Percentiles rank a stretch among this genome's conserved stretches.
Conservation (phyloP, 2,113 vertebrate genomes). For the Chlamydotis undulata region DNA sequence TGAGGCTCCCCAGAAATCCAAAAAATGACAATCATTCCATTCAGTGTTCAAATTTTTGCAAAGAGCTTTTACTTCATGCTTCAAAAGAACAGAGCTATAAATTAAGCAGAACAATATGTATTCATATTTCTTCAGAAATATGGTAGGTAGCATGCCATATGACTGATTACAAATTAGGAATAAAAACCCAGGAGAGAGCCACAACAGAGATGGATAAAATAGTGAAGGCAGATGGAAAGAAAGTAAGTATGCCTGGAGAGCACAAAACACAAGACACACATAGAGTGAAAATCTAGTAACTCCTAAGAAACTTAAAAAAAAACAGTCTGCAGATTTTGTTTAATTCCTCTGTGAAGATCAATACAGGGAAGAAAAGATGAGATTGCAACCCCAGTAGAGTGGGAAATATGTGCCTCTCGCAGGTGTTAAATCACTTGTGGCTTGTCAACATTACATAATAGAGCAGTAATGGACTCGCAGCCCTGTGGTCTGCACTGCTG, state of each 20-base stretch:
- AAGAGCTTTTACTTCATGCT: neutral
- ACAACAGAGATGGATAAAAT: neutral
- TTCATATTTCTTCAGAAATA: neutral
- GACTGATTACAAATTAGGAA: neutral
- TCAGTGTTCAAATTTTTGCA: neutral
- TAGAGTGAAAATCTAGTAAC: neutral
- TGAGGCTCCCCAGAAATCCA: constrained; percentile 40
- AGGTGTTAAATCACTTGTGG: neutral
- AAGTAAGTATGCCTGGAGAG: neutral
- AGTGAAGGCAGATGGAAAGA: neutral
- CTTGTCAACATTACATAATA: neutral
- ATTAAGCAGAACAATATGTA: neutral
- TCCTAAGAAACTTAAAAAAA: neutral
- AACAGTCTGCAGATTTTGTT: neutral
- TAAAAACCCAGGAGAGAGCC: neutral
- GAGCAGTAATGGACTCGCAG: neutral
- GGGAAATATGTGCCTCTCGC: neutral
- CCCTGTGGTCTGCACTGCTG: neutral
- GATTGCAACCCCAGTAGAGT: neutral
- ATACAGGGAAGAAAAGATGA: neutral
- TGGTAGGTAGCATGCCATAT: neutral
- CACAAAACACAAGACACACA: neutral
- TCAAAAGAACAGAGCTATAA: neutral
- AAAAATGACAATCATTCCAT: constrained; percentile 44
- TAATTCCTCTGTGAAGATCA: neutral